These are phyloP conservation scores for Pomacea canaliculata DNA, from an alignment of 2,888 invertebrate genomes.

Conservation along the genomic window DNA sequence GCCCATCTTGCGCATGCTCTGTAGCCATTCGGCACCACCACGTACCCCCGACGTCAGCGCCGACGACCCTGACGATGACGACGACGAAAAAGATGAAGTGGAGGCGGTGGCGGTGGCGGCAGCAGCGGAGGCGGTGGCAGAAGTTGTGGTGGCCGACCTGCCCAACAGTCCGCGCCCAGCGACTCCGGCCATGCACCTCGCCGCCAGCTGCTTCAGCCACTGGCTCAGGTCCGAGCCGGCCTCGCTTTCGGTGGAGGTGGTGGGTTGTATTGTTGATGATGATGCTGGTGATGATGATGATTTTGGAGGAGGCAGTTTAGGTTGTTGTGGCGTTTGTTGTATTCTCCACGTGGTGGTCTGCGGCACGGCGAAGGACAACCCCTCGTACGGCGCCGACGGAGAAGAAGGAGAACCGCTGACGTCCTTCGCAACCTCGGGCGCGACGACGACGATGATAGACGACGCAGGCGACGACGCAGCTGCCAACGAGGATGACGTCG, in stretches of 20 bases:
- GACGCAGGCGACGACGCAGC: too few species aligned
- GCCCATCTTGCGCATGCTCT: constrained; percentile 50
- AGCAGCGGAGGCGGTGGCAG: not conserved
- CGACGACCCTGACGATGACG: constrained; percentile 33
- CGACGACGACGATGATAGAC: too few species aligned
- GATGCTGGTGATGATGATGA: constrained; percentile 3
- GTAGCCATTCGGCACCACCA: constrained; percentile 43
- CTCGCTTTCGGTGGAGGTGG: constrained; percentile 4
- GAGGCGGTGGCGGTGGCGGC: too few species aligned
- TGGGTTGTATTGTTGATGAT: constrained; percentile 11
- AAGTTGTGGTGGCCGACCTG: constrained; percentile 15
- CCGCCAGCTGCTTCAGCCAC: constrained; percentile 24
- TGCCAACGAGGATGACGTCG: too few species aligned
- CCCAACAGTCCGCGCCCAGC: constrained; percentile 25
- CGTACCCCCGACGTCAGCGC: constrained; percentile 37
- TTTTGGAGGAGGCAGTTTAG: constrained; percentile 1
- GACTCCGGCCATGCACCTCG: constrained; percentile 37
- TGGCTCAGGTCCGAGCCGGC: constrained; percentile 9
- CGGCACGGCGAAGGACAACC: not conserved
- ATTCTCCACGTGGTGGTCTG: not conserved
- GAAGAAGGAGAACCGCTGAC: not conserved
- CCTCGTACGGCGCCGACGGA: too few species aligned
- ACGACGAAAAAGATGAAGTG: constrained; percentile 15
- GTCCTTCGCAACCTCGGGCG: too few species aligned
- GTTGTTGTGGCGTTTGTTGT: not conserved